Conservation (phyloP, 2,888 invertebrate species). For the Leptopterna dolabrata region DNA sequence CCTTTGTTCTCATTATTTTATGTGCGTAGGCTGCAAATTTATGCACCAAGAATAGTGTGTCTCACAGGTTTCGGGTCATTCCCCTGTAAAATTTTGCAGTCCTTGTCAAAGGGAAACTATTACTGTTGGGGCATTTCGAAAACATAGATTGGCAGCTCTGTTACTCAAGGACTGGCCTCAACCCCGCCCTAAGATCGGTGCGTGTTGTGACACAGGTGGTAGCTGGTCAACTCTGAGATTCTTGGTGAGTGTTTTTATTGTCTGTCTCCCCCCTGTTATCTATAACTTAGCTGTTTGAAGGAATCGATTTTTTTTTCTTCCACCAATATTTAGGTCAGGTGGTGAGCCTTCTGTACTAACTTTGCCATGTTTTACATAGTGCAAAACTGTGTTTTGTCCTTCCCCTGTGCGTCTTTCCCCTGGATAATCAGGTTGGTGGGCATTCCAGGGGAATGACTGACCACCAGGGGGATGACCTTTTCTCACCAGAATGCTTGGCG, state of each 20-base stretch:
- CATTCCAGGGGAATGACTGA: not conserved
- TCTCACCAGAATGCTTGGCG: not conserved
- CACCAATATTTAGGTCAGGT: not conserved
- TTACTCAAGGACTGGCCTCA: not conserved
- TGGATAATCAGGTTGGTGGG: not conserved
- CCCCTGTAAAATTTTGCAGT: too few relatives aligned
- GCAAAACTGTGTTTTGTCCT: not conserved
- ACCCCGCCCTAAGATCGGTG: too few relatives aligned
- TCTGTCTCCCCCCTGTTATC: not conserved
- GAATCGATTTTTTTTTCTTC: not conserved
- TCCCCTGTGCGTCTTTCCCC: too few relatives aligned
- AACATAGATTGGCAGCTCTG: not conserved
- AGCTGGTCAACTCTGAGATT: not conserved
- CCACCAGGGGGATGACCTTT: not conserved
- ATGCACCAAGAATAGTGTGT: not conserved
- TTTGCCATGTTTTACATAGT: not conserved
- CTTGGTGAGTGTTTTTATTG: constrained; percentile 12
- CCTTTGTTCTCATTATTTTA: too few relatives aligned
- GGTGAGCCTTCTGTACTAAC: not conserved
- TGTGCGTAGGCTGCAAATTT: not conserved
- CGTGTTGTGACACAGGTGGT: not conserved
- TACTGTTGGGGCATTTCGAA: not conserved
- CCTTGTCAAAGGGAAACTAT: not conserved
- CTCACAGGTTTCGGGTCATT: not conserved
- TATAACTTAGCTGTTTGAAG: not conserved